phyloP scores from a whole-genome alignment of 2,888 invertebrate species.

The Labia minor region DNA sequence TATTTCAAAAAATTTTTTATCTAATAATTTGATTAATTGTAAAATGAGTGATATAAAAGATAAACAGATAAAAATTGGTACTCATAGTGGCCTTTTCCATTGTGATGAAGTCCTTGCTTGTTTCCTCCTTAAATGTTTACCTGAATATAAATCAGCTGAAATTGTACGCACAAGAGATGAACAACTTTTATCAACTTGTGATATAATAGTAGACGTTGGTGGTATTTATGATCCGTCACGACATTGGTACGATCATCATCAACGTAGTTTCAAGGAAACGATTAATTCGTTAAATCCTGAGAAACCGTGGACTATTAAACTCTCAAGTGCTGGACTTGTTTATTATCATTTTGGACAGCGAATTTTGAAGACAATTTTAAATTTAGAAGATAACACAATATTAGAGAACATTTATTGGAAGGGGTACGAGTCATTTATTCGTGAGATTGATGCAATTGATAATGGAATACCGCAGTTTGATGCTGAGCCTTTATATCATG shows the following conservation, averaged over 20 bases:
- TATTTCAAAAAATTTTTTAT: not conserved
- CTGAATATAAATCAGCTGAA: constrained; percentile 66
- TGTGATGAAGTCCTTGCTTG: constrained; percentile 94
- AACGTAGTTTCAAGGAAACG: constrained; percentile 60
- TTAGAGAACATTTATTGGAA: constrained; percentile 50
- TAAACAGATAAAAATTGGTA: constrained; percentile 47
- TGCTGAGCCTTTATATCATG: constrained; percentile 51
- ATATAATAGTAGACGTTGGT: constrained; percentile 93
- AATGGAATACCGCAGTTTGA: constrained; percentile 83
- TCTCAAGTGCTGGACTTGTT: constrained; percentile 91
- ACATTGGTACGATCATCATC: constrained; percentile 89
- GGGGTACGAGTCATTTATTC: constrained; percentile 77
- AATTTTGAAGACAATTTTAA: constrained; percentile 52
- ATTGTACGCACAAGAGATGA: constrained; percentile 59
- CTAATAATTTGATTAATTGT: not conserved
- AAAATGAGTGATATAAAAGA: constrained; percentile 9
- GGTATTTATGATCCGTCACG: constrained; percentile 64
- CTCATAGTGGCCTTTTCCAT: constrained; percentile 77
- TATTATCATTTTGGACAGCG: constrained; percentile 81
- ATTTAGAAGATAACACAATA: constrained; percentile 41
- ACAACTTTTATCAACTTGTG: constrained; percentile 60
- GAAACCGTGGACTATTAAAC: constrained; percentile 45
- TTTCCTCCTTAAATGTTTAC: constrained; percentile 72
- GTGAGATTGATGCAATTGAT: constrained; percentile 93
- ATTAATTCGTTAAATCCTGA: constrained; percentile 53